phyloP scores from a whole-genome alignment of 2,797 vertebrate species.

The Lepus oiostolus region DNA sequence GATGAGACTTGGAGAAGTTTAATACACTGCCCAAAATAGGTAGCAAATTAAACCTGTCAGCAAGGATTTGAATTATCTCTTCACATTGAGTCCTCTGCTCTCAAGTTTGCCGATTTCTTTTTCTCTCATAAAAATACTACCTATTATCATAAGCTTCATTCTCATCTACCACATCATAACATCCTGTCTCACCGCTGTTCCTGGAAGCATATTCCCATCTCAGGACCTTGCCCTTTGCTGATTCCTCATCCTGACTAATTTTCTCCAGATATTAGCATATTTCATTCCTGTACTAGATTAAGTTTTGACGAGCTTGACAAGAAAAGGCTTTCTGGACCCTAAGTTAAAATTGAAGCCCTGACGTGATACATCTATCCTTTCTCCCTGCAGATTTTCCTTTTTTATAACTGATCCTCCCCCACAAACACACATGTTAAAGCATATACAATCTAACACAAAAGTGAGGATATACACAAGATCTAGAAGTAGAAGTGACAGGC shows the following conservation, averaged over 20 bases:
- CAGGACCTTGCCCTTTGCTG: background rate
- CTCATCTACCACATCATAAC: background rate
- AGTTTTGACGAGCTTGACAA: background rate
- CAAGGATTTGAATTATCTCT: background rate
- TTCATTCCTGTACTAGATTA: slow-evolving; percentile 23
- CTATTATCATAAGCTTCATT: slow-evolving; percentile 8
- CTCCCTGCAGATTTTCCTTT: background rate
- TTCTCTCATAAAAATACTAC: background rate
- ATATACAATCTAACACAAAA: background rate
- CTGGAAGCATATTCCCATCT: background rate
- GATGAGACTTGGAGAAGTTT: background rate
- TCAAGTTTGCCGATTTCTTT: background rate
- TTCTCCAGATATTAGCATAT: background rate
- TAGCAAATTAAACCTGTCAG: background rate
- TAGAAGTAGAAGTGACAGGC: slow-evolving; percentile 32
- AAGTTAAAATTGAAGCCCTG: slow-evolving; percentile 39
- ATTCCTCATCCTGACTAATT: background rate
- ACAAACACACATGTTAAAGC: background rate
- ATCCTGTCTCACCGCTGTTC: background rate
- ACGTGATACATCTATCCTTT: background rate
- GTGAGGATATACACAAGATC: background rate
- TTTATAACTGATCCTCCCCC: background rate
- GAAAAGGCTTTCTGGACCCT: slow-evolving; percentile 11
- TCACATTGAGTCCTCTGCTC: background rate
- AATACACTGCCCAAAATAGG: slow-evolving; percentile 5